A percentile compares a stretch with the other conserved stretches of the same genome.
Conservation (phyloP, 2,888 invertebrate species). For the Druceiella hillmani region DNA sequence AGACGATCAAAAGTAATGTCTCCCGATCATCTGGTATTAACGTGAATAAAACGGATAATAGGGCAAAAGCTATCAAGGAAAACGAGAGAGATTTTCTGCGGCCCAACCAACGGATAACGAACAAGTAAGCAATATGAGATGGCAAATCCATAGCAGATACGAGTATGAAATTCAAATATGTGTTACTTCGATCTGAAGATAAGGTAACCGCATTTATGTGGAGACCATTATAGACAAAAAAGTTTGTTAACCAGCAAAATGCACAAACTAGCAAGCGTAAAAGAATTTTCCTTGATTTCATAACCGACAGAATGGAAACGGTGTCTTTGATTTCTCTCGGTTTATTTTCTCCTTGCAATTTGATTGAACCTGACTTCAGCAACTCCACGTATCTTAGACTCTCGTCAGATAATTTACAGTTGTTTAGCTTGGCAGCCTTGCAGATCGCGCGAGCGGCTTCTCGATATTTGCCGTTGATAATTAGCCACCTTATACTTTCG, state of each 20-base stretch:
- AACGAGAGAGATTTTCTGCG: slow-evolving; percentile 44
- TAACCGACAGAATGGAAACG: no score
- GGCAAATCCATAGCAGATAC: slow-evolving; percentile 50
- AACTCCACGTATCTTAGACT: not conserved
- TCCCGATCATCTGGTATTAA: slow-evolving; percentile 32
- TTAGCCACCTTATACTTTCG: not conserved
- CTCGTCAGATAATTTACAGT: not conserved
- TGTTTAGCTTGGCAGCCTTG: not conserved
- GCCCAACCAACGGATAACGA: slow-evolving; percentile 50
- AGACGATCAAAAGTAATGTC: not conserved
- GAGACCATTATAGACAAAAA: slow-evolving; percentile 62
- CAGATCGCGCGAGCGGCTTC: not conserved
- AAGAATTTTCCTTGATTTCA: not conserved
- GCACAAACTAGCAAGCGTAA: slow-evolving; percentile 42
- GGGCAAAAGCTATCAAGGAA: no score
- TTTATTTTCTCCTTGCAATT: not conserved
- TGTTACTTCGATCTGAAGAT: slow-evolving; percentile 53
- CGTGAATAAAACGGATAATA: no score
- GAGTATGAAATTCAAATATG: slow-evolving; percentile 46
- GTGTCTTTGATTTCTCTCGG: no score
- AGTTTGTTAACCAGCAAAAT: slow-evolving; percentile 60
- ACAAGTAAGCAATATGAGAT: slow-evolving; percentile 48
- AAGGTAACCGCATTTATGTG: slow-evolving; percentile 59
- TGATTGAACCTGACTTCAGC: not conserved
- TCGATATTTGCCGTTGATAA: not conserved